Percentiles rank a stretch among this genome's conserved stretches.
These are phyloP conservation scores for Cistogaster globosa DNA, from an alignment of 2,888 invertebrate species.

Conservation along the genomic window DNA sequence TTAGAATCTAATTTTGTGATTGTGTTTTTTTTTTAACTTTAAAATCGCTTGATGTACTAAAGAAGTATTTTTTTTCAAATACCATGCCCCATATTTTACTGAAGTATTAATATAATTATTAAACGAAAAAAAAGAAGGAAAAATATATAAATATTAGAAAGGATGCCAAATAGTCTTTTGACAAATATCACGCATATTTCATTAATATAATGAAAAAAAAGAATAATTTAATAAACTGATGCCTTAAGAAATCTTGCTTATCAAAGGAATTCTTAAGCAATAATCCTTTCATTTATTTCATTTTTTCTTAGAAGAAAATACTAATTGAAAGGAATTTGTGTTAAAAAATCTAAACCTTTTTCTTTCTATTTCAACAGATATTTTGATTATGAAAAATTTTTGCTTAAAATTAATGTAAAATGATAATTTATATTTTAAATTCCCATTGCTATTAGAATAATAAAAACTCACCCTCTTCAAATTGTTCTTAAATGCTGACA, in stretches of 20 bases:
- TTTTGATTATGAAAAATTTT: conserved; percentile 56
- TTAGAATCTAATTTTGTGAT: too few species aligned
- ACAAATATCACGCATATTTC: conserved; percentile 31
- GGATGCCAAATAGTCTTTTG: background rate
- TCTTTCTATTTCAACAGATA: conserved; percentile 31
- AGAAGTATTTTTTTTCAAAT: too few species aligned
- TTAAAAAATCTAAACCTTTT: conserved; percentile 38
- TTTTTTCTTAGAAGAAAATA: background rate
- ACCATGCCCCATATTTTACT: background rate
- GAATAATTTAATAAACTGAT: conserved; percentile 29
- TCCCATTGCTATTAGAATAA: conserved; percentile 5
- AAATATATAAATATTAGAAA: background rate
- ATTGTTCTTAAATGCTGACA: conserved; percentile 14
- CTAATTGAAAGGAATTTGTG: conserved; percentile 18
- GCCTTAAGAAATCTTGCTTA: background rate
- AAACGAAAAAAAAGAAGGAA: background rate
- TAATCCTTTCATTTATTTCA: conserved; percentile 44
- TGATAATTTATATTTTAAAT: conserved; percentile 54
- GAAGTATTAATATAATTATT: background rate
- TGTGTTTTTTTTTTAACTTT: too few species aligned
- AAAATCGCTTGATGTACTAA: too few species aligned
- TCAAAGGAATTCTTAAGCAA: conserved; percentile 18
- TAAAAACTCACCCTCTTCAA: background rate
- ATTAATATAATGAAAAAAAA: background rate
- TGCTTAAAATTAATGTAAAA: conserved; percentile 62